Base-by-base conservation (phyloP, 2,797 vertebrate species). In the Sebastes itinus region DNA sequence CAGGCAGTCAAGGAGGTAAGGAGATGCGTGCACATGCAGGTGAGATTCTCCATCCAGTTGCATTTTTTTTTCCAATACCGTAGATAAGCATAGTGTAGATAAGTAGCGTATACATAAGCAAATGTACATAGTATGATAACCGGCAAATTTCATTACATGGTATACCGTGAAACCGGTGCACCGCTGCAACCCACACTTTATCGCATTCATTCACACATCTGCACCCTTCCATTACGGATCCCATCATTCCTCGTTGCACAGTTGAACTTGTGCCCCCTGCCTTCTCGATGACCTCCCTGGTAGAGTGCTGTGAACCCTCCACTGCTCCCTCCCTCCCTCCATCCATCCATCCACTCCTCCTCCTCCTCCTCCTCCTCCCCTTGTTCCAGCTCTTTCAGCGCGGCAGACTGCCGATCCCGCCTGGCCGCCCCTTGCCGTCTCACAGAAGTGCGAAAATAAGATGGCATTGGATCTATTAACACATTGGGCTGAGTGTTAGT, bases 401-500 rank as follows among this genome's bases (percentile, higher is more conserved):
- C 87, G 66, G 88, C 91, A 89, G 92, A 87, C 94, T 95, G 94
- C 91, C 93, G 94, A 94, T 96, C 66, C 94, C 89, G 91, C 93
- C 95, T 94, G 94, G 95, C 94, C 94, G 94, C 92, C 93, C 95
- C 91, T 95, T 95, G 94, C 94, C 93, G 90, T 96, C 82, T 95
- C 92, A 35, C 86, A 88, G 93, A 97, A 96, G 96, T 97, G 96
- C 95, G 97, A 97, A 97, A 97, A 97, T 96, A 97, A 96, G 95
- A 97, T 97, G 96, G 95, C 94, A 94, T 96, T 95, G 96, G 95
- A 94, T 95, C 96, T 97, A 97, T 97, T 97, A 97, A 96, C 97
- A 97, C 95, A 75, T 97, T 92, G 94, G 92, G 86, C 94, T 91
- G 93, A 96, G 95, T 95, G 96, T 96, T 95, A 96, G 79, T 85